Percentiles rank a stretch among this genome's conserved stretches.
Evolutionary conservation across 2,113 vertebrate species (phyloP).

Genomic region (Hemibagrus wyckioides): DNA sequence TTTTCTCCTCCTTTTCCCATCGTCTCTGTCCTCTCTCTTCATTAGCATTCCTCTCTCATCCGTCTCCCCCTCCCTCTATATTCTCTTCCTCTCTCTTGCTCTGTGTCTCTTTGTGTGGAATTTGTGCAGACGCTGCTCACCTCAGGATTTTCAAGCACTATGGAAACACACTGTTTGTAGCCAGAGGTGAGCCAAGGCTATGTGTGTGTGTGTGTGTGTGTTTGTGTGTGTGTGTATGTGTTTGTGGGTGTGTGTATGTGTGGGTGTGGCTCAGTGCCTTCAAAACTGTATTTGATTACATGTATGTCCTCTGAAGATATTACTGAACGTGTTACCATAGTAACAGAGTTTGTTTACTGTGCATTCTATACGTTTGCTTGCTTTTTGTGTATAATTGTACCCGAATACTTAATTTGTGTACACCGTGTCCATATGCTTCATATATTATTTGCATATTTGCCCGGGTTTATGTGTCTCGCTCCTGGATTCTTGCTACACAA

Average conservation of each 20-base stretch:
- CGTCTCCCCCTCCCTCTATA: constrained; percentile 7
- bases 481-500: neutral
- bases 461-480: neutral
- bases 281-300: neutral
- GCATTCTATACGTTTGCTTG: too few species aligned
- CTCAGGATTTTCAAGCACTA: constrained; percentile 21
- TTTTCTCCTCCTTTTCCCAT: constrained; percentile 8
- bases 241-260: neutral
- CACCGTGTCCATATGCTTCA: neutral
- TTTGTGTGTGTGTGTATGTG: neutral
- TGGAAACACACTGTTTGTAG: constrained; percentile 8
- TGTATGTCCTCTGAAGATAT: neutral
- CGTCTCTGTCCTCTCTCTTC: constrained; percentile 21
- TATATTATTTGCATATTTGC: neutral
- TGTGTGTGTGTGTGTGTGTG: neutral
- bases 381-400: neutral
- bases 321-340: neutral
- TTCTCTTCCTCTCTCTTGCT: constrained; percentile 7
- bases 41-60: constrained; percentile 19
- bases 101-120: constrained; percentile 22
- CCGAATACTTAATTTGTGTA: neutral
- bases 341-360: constrained; percentile 1
- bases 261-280: neutral
- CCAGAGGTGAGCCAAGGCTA: constrained; percentile 25
- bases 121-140: constrained; percentile 21